Evolutionary conservation across 1,140 invertebrate genomes (phyloP), one percentile per base, ranked within the genome.

Genomic region (Scaptodrosophila lebanonensis): DNA sequence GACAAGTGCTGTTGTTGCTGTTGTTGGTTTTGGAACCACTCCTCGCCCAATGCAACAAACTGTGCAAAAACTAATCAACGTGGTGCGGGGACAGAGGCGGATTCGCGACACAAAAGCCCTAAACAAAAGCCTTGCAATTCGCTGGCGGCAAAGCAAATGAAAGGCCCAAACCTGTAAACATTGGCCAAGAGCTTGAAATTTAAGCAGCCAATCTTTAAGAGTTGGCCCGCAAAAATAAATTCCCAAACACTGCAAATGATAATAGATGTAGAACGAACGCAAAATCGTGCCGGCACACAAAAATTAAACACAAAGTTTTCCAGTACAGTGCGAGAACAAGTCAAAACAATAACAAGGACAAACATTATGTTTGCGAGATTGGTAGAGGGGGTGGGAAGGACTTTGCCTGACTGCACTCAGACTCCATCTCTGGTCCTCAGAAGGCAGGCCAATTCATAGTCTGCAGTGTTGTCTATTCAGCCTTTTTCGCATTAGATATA

Each of bases 341-440:
- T 79, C 73, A 69, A 73, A 79, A 79, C 73, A 79, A 79, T 77
- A 79, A 82, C 73, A 79, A 79, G 75, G 68, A 82, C 75, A 72
- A 45, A 50, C 69, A 68, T 56, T 64, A 56, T 58, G 40, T 62
- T 35, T 66, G n/a, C n/a, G n/a, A n/a, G n/a, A n/a, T n/a, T n/a
- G n/a, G n/a, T n/a, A n/a, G n/a, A n/a, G n/a, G n/a, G n/a, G n/a
- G n/a, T n/a, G n/a, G n/a, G n/a, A n/a, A n/a, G n/a, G n/a, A n/a
- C n/a, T n/a, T n/a, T n/a, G n/a, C n/a, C n/a, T n/a, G n/a, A n/a
- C n/a, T n/a, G n/a, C n/a, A n/a, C n/a, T n/a, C n/a, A n/a, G n/a
- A n/a, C n/a, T n/a, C n/a, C n/a, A n/a, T n/a, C n/a, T n/a, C n/a
- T n/a, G n/a, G n/a, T n/a, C n/a, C n/a, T n/a, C n/a, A n/a, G n/a